Evolutionary conservation across 2,113 vertebrate genomes (phyloP).

Genomic region (Symphodus melops): DNA sequence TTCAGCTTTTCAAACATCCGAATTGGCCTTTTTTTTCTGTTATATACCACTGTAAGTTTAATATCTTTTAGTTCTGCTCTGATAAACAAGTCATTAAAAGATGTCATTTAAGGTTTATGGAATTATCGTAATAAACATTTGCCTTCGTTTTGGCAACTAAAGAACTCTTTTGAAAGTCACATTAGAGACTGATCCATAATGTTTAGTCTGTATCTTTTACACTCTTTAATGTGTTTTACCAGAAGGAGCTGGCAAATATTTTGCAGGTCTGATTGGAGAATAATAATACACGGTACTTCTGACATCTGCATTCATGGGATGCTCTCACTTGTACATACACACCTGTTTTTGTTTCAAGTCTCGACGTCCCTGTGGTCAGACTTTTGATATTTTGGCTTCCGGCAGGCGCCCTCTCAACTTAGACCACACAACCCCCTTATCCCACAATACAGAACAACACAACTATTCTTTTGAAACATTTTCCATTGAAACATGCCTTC

Average conservation of each 20-base stretch:
- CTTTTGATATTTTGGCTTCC: slow-evolving; percentile 51
- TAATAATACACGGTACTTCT: slow-evolving; percentile 1
- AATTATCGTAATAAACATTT: neutral
- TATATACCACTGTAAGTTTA: too few relatives aligned
- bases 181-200: neutral
- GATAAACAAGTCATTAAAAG: neutral
- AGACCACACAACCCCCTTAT: slow-evolving; percentile 51
- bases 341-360: slow-evolving; percentile 41
- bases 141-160: neutral
- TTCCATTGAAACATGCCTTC: slow-evolving; percentile 50
- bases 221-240: neutral
- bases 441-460: slow-evolving; percentile 49
- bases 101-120: neutral
- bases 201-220: too few relatives aligned
- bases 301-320: slow-evolving; percentile 12
- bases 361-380: slow-evolving; percentile 24
- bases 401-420: slow-evolving; percentile 12
- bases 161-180: neutral
- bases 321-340: slow-evolving; percentile 4
- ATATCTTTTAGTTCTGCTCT: too few relatives aligned
- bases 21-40: too few relatives aligned
- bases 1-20: too few relatives aligned
- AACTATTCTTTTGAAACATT: slow-evolving; percentile 54
- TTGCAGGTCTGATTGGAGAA: slow-evolving; percentile 1
- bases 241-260: neutral